phyloP scores from a whole-genome alignment of 1,140 invertebrate species.

The Caenorhabditis brenneri region DNA sequence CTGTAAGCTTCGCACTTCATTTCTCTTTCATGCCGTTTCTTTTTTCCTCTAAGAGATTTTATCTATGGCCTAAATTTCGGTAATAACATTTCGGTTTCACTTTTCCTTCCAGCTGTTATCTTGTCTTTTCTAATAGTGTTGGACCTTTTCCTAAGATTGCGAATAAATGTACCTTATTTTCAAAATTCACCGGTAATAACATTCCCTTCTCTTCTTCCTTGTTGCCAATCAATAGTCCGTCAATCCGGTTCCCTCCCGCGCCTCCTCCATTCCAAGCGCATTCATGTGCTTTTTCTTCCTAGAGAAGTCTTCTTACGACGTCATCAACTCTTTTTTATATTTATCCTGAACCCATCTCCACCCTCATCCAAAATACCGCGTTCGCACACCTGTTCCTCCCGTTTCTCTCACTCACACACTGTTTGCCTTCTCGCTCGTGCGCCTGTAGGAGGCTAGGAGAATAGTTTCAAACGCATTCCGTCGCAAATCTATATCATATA shows the following conservation, averaged over 20 bases:
- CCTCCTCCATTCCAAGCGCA: neutral
- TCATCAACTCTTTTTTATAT: neutral
- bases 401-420: neutral
- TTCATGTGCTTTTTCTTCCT: neutral
- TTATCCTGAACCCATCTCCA: neutral
- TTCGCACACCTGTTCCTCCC: conserved; percentile 6
- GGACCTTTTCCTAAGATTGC: neutral
- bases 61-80: no score
- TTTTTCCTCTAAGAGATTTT: no score
- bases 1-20: no score
- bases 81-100: no score
- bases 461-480: conserved; percentile 10
- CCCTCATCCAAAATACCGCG: neutral
- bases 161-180: no score
- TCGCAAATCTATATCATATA: conserved; percentile 7
- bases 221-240: conserved; percentile 29
- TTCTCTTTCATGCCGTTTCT: no score
- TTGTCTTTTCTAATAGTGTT: neutral
- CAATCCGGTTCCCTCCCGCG: conserved; percentile 20
- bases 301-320: neutral
- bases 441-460: neutral
- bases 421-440: conserved; percentile 24
- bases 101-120: neutral
- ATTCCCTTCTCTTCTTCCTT: conserved; percentile 3
- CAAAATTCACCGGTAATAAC: neutral